These are phyloP conservation scores for Lathronympha strigana DNA, from an alignment of 2,888 invertebrate genomes.

Conservation along the genomic window DNA sequence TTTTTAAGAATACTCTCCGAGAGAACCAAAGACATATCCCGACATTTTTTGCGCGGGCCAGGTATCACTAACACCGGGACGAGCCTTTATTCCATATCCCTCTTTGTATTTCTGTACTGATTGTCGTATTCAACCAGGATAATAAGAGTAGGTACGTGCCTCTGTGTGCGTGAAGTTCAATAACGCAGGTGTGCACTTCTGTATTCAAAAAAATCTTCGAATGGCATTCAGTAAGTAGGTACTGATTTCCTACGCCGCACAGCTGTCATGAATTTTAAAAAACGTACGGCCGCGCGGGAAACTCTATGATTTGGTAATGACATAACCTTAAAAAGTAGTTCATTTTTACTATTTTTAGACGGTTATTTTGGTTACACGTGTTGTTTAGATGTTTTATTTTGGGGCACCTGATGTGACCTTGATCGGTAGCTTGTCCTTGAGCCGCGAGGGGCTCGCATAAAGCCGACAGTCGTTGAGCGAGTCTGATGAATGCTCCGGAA, in stretches of 20 bases:
- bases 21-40: slow-evolving; percentile 38
- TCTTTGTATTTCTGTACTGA: slow-evolving; percentile 49
- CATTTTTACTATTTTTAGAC: slow-evolving; percentile 25
- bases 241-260: slow-evolving; percentile 39
- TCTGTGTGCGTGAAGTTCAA: slow-evolving; percentile 50
- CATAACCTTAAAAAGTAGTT: slow-evolving; percentile 37
- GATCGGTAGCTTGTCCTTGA: slow-evolving; percentile 49
- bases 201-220: slow-evolving; percentile 38
- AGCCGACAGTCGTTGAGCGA: slow-evolving; percentile 55
- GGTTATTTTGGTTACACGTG: slow-evolving; percentile 38
- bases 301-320: slow-evolving; percentile 22
- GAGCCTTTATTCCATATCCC: slow-evolving; percentile 51
- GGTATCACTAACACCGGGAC: slow-evolving; percentile 52
- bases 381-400: slow-evolving; percentile 29
- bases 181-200: slow-evolving; percentile 45
- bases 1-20: slow-evolving; percentile 31
- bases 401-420: slow-evolving; percentile 54
- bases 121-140: slow-evolving; percentile 59
- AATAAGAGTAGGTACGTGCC: slow-evolving; percentile 50
- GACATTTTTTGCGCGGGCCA: slow-evolving; percentile 48
- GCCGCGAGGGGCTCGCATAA: slow-evolving; percentile 45
- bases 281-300: slow-evolving; percentile 33
- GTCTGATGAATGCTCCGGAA: slow-evolving; percentile 59
- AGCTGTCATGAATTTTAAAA: slow-evolving; percentile 37
- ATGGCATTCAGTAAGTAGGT: slow-evolving; percentile 39